Base-by-base conservation (phyloP, 2,113 vertebrate species). In the Serilophus lunatus region DNA sequence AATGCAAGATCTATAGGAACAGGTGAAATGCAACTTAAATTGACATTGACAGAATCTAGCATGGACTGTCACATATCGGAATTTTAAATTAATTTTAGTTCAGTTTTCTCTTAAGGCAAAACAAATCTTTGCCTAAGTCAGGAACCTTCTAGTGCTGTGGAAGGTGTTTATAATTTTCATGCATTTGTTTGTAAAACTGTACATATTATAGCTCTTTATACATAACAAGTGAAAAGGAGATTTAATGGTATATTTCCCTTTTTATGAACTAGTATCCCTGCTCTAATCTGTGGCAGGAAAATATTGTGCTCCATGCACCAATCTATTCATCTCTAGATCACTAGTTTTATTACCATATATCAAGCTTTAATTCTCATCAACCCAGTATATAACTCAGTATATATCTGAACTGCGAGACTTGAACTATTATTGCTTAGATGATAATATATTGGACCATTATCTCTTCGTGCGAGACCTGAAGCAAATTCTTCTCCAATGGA, bases 371-470 rank as follows among this genome's bases (percentile, higher is more conserved):
- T 97, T 98, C 96, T 97, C 96, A 95, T 96, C 93, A 97, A 74
- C 81, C 93, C 95, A 88, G 93, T 94, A 88, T 76, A 93, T 96
- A 97, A 94, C 91, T 97, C 97, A 97, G 93, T 92, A 68, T 76
- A 96, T 95, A 96, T 97, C 95, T 92, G 86, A 98, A 96, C 95
- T 88, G 96, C 44, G 29, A 95, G 95, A 96, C 88, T 97, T 95
- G 96, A 96, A 95, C 87, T 97, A 97, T 97, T 98, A 97, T 97
- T 97, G 96, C 96, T 95, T 88, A 94, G 93, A 96, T 95, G 86
- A 96, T 98, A 97, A 98, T 97, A 97, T 97, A 98, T 96, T 97
- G 95, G 74, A 96, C 95, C 91, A 98, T 98, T 98, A 98, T 97
- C 97, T 97, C 96, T 96, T 97, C 93, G 93, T 94, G 85, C 28